Conservation (phyloP, 2,113 vertebrate genomes). For the Poeciliopsis turrubarensis region DNA sequence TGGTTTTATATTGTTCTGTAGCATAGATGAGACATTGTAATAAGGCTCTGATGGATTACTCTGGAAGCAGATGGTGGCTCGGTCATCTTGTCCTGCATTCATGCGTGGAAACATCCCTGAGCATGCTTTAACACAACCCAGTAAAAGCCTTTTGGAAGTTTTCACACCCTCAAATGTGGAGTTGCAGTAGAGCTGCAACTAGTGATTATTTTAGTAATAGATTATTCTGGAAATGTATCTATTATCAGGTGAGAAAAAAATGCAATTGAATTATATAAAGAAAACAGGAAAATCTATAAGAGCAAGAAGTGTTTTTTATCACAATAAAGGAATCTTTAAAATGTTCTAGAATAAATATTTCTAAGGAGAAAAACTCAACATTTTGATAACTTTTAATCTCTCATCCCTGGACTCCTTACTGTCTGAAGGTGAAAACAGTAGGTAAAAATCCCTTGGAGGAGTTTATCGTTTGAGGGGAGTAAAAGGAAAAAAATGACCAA, state of each 20-base stretch:
- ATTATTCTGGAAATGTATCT: too few species aligned
- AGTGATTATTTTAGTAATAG: too few species aligned
- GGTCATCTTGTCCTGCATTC: slow-evolving; percentile 43
- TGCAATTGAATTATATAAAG: neutral
- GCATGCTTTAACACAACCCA: slow-evolving; percentile 22
- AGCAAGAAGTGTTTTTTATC: neutral
- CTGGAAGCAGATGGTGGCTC: slow-evolving; percentile 17
- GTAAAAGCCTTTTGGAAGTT: slow-evolving; percentile 17
- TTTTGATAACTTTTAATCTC: too few species aligned
- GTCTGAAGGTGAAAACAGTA: too few species aligned
- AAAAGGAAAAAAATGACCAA: too few species aligned
- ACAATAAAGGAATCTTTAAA: neutral
- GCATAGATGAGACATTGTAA: slow-evolving; percentile 54
- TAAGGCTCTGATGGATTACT: slow-evolving; percentile 63
- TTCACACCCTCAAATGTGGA: too few species aligned
- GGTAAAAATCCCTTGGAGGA: too few species aligned
- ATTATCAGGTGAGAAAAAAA: too few species aligned
- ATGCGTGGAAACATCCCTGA: slow-evolving; percentile 24
- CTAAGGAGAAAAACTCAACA: neutral
- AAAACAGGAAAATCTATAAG: neutral
- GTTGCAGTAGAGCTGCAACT: too few species aligned
- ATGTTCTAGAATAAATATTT: neutral
- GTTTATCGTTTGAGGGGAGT: too few species aligned
- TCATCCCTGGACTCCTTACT: too few species aligned
- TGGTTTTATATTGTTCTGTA: slow-evolving; percentile 46